These are phyloP conservation scores for Argopecten irradians DNA, from an alignment of 1,140 invertebrate genomes.

Conservation along the genomic window DNA sequence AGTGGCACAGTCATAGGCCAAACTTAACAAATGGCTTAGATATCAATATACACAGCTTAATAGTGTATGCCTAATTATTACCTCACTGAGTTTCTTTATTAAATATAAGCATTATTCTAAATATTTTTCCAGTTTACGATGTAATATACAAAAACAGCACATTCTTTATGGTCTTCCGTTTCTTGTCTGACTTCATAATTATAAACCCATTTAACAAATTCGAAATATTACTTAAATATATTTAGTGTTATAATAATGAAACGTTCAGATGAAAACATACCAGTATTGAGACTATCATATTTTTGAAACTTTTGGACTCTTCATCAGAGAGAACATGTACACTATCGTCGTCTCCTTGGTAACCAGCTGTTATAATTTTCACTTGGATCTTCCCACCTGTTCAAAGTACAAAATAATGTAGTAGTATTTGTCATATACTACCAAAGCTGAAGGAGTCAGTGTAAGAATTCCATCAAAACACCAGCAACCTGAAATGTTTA, in stretches of 20 bases:
- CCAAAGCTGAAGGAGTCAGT: neutral
- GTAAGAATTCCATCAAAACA: neutral
- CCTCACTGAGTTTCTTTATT: no score
- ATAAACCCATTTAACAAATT: neutral
- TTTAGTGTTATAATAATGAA: neutral
- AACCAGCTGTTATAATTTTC: conserved; percentile 68
- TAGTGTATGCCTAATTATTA: no score
- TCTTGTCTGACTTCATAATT: neutral
- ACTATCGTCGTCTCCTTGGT: conserved; percentile 61
- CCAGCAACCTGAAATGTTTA: neutral
- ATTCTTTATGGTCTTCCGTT: neutral
- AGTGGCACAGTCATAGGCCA: no score
- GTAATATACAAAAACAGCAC: neutral
- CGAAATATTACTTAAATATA: neutral
- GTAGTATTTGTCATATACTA: neutral
- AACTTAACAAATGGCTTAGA: no score
- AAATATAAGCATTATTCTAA: no score
- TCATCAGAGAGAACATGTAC: conserved; percentile 65
- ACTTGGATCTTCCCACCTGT: conserved; percentile 66
- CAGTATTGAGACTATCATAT: conserved; percentile 69
- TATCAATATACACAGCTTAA: no score
- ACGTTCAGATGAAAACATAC: conserved; percentile 49
- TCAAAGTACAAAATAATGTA: conserved; percentile 8
- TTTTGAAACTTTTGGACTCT: conserved; percentile 64
- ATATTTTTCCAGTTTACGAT: no score